A percentile compares a stretch with the other conserved stretches of the same genome.
These are phyloP conservation scores for Terebella lapidaria DNA, from an alignment of 2,888 invertebrate species.

Conservation along the genomic window DNA sequence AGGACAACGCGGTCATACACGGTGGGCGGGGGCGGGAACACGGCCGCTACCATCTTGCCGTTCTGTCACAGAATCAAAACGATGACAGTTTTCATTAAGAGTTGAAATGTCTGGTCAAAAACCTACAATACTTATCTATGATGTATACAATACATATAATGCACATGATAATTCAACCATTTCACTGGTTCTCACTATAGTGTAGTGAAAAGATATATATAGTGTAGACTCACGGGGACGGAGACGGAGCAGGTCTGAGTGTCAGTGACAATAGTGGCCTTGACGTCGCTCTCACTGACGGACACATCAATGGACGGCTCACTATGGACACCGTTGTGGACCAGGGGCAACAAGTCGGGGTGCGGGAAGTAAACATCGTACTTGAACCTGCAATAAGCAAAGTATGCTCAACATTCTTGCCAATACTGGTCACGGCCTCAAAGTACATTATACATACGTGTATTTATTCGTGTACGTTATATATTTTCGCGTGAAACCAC, in stretches of 20 bases:
- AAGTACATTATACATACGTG: not conserved
- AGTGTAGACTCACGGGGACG: too few relatives aligned
- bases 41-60: not conserved
- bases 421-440: too few relatives aligned
- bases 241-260: not conserved
- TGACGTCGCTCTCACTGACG: not conserved
- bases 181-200: not conserved
- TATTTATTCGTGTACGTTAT: not conserved
- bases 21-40: not conserved
- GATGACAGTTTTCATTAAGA: not conserved
- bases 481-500: too few relatives aligned
- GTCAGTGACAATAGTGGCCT: not conserved
- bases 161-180: not conserved
- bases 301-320: not conserved
- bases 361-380: not conserved
- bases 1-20: not conserved
- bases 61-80: not conserved
- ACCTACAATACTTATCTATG: not conserved
- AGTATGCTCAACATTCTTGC: too few relatives aligned
- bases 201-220: too few relatives aligned
- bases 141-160: not conserved
- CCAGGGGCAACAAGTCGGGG: not conserved
- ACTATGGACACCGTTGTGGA: not conserved
- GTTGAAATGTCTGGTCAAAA: not conserved
- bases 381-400: too few relatives aligned